These are phyloP conservation scores for Neoascia interrupta DNA, from an alignment of 2,888 invertebrate genomes.

Conservation along the genomic window DNA sequence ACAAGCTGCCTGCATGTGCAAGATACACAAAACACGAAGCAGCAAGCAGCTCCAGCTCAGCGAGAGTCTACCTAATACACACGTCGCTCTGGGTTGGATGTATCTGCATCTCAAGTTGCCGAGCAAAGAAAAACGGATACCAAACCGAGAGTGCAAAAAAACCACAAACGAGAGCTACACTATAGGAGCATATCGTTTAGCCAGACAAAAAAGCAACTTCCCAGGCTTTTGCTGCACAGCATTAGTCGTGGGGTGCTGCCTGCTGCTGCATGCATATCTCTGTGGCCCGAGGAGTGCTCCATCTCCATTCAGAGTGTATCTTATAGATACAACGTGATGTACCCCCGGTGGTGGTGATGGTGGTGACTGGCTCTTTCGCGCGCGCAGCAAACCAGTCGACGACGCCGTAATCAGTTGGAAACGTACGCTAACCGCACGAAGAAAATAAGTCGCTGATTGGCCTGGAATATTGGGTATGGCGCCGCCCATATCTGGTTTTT, in stretches of 20 bases:
- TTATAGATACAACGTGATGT: constrained; percentile 68
- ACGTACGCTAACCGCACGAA: constrained; percentile 67
- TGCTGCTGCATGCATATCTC: constrained; percentile 45
- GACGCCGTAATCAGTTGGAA: constrained; percentile 67
- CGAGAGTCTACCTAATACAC: too few relatives aligned
- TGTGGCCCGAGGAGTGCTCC: constrained; percentile 58
- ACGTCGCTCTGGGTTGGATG: too few relatives aligned
- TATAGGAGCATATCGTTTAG: too few relatives aligned
- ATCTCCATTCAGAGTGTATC: constrained; percentile 54
- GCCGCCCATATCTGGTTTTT: constrained; percentile 80
- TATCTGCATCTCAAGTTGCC: constrained; percentile 69
- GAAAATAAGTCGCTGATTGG: constrained; percentile 76
- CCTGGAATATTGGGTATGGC: constrained; percentile 76
- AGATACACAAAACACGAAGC: constrained; percentile 59
- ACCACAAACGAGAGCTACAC: constrained; percentile 55
- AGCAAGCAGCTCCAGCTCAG: constrained; percentile 27
- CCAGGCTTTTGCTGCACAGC: constrained; percentile 61
- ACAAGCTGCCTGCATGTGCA: constrained; percentile 63
- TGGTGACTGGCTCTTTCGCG: constrained; percentile 69
- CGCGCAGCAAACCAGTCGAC: constrained; percentile 62
- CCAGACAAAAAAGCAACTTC: constrained; percentile 67
- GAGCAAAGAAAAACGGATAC: constrained; percentile 46
- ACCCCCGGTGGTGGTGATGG: constrained; percentile 62
- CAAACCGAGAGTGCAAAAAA: too few relatives aligned
- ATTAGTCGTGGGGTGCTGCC: constrained; percentile 64